Conservation (phyloP, 2,797 vertebrate genomes). For the Notamacropus eugenii region DNA sequence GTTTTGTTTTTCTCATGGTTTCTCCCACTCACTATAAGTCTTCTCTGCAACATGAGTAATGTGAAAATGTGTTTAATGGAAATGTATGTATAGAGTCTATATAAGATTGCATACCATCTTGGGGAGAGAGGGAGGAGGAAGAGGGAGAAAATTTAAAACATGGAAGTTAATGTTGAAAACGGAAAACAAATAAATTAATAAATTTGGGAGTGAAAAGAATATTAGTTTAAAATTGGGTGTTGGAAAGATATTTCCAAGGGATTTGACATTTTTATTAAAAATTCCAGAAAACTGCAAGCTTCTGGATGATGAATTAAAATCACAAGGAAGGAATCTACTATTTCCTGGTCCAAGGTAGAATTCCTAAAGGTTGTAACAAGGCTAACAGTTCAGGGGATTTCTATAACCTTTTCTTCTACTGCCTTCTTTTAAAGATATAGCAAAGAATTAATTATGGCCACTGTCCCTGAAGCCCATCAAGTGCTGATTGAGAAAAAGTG, state of each 20-base stretch:
- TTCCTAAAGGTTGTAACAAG: background rate
- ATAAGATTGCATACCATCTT: too few species aligned
- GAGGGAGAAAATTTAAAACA: too few species aligned
- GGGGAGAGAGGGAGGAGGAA: too few species aligned
- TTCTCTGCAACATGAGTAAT: too few species aligned
- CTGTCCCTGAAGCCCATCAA: background rate
- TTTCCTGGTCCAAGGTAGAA: background rate
- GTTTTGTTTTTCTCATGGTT: too few species aligned
- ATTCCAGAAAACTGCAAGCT: background rate
- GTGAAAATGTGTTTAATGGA: too few species aligned
- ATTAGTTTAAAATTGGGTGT: background rate
- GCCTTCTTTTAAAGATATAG: background rate
- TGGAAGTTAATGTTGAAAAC: too few species aligned
- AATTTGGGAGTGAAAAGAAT: background rate
- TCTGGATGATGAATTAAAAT: conserved; percentile 5
- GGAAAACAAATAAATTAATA: too few species aligned
- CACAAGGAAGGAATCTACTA: background rate
- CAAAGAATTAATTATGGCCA: background rate
- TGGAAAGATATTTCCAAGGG: background rate
- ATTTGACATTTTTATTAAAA: conserved; percentile 5
- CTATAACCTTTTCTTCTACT: background rate
- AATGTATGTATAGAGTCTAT: too few species aligned
- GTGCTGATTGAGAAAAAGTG: background rate
- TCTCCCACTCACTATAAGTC: too few species aligned
- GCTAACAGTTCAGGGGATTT: background rate